A percentile compares a stretch with the other conserved stretches of the same genome.
Evolutionary conservation across 2,888 invertebrate species (phyloP).

Genomic region (Sepioteuthis lessoniana): DNA sequence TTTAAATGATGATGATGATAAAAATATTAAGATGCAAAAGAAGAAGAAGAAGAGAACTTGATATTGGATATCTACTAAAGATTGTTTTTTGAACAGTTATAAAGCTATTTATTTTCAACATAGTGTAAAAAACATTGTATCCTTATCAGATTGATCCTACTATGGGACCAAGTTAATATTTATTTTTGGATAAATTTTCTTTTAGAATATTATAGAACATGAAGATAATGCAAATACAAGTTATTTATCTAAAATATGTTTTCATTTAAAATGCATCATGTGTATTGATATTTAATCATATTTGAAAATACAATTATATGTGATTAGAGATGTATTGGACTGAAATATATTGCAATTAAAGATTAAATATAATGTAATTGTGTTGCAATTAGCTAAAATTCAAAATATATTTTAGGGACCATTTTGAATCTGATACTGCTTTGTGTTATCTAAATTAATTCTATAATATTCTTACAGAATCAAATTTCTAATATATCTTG

Average conservation of each 20-base stretch:
- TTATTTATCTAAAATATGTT: background rate
- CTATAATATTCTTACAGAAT: background rate
- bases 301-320: background rate
- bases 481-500: too few species aligned
- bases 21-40: too few species aligned
- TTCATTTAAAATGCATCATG: background rate
- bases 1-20: background rate
- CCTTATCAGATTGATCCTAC: background rate
- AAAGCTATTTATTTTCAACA: background rate
- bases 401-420: background rate
- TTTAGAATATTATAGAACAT: background rate
- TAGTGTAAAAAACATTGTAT: background rate
- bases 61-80: background rate
- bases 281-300: too few species aligned
- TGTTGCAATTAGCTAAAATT: background rate
- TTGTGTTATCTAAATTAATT: background rate
- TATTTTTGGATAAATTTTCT: background rate
- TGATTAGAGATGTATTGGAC: background rate
- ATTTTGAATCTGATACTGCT: background rate
- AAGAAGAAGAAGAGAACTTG: too few species aligned
- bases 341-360: background rate
- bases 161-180: background rate
- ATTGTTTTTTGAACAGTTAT: background rate
- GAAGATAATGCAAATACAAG: background rate
- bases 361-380: background rate